Evolutionary conservation across 2,888 invertebrate genomes (phyloP).

Genomic region (Phoenoteleia sp.): DNA sequence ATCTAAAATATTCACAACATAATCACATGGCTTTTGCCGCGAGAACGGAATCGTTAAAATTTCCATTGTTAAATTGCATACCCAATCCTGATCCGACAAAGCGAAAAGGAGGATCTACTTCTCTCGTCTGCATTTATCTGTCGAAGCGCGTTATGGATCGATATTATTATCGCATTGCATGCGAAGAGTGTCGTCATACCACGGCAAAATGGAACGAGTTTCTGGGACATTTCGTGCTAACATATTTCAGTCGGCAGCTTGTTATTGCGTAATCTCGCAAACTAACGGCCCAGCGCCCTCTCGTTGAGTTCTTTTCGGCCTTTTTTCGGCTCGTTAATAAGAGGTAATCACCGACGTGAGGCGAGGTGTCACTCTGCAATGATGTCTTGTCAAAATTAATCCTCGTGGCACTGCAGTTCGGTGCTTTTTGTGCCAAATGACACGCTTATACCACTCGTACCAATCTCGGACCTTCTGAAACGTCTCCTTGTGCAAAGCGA

Average conservation of each 20-base stretch:
- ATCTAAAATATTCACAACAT: no score
- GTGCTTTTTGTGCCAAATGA: constrained; percentile 44
- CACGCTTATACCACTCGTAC: constrained; percentile 42
- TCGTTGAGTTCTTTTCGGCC: neutral
- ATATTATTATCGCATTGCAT: constrained; percentile 37
- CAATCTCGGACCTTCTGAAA: constrained; percentile 28
- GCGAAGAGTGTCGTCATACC: constrained; percentile 16
- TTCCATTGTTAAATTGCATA: neutral
- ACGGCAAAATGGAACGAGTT: constrained; percentile 11
- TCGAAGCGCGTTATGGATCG: constrained; percentile 20
- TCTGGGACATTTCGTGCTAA: constrained; percentile 32
- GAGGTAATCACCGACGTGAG: constrained; percentile 23
- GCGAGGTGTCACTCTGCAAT: constrained; percentile 6
- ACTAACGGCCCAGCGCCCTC: neutral
- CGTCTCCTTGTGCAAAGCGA: constrained; percentile 47
- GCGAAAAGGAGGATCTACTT: neutral
- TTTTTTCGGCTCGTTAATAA: constrained; percentile 26
- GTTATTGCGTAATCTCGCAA: constrained; percentile 45
- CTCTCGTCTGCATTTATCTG: constrained; percentile 16
- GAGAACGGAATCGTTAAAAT: neutral
- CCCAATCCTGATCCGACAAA: neutral
- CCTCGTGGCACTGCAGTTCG: constrained; percentile 19
- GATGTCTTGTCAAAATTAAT: constrained; percentile 47
- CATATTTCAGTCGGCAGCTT: constrained; percentile 21
- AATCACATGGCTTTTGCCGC: no score